These are phyloP conservation scores for Sylvicapra grimmia DNA, from an alignment of 2,113 vertebrate genomes.

Conservation along the genomic window DNA sequence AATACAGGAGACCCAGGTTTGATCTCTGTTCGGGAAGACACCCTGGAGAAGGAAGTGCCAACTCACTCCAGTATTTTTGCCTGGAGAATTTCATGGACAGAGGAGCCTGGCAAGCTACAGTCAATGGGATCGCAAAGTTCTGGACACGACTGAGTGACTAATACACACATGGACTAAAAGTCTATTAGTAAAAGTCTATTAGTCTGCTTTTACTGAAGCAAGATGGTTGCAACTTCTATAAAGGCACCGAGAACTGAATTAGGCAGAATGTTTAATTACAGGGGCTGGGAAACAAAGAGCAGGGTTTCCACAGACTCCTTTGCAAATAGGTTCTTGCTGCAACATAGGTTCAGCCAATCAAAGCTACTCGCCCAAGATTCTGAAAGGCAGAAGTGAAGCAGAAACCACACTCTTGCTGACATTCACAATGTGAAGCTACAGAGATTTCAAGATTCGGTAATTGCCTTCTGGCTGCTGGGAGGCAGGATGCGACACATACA, in stretches of 20 bases:
- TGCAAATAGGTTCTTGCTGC: neutral
- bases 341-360: neutral
- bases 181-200: neutral
- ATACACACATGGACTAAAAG: neutral
- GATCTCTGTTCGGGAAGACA: neutral
- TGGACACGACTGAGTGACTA: neutral
- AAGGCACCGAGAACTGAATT: neutral
- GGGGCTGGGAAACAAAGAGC: neutral
- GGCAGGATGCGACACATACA: neutral
- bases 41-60: neutral
- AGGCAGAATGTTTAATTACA: neutral
- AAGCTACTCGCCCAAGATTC: neutral
- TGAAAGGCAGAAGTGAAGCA: neutral
- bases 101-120: neutral
- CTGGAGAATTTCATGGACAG: neutral
- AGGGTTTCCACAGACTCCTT: neutral
- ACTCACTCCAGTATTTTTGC: neutral
- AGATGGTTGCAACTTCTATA: neutral
- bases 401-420: neutral
- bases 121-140: neutral
- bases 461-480: neutral
- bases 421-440: neutral
- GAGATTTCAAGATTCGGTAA: neutral
- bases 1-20: neutral
- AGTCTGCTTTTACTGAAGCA: neutral